Evolutionary conservation across 2,888 invertebrate species (phyloP), one percentile per base, ranked within the genome.

Genomic region (Ophion costatus): DNA sequence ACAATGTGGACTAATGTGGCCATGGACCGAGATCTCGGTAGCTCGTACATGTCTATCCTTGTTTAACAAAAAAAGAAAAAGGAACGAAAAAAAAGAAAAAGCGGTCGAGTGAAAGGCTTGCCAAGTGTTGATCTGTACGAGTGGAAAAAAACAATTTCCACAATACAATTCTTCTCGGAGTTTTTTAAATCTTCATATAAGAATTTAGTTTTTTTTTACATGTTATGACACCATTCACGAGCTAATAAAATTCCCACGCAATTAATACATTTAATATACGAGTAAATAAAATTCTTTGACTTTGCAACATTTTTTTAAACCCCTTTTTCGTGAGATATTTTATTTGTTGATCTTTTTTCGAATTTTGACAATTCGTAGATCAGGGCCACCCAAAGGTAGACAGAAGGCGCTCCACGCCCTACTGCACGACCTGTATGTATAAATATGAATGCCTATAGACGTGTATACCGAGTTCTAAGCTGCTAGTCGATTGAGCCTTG

Each of bases 1-100:
- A 84, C 86, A 83, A 80, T 73, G 83, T 86, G 84, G 86, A 84
- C 84, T 74, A 76, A 78, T 78, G 51, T 51, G 80, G 67, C 77
- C 51, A 38, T 38, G 22, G 57, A 80, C 59, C 61, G 33, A 56
- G 33, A 17, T 42, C 22, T 69, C 20, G 74, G 17, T 70, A 42
- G 56, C 24, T 38, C 57, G 42, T 42, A 61, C 22, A 33, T 64
- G 14, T 45, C 51, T 70, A 42, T 81, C 63, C 6, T 69, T 75
- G 29, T 22, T 7, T 59, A 17, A 11, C 24, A 70, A 63, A 29
- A 38, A 38, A 38, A 38, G 7, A 38, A 38, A 38, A 38, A 9
- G 38, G 7, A 38, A 38, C 38, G 38, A 7, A 38, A 17, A 14
- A 63, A 69, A 57, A 66, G 38, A 66, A 75, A 75, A 75, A 76